Evolutionary conservation across 1,140 invertebrate species (phyloP).

Genomic region (Aphelinus atriplicis): DNA sequence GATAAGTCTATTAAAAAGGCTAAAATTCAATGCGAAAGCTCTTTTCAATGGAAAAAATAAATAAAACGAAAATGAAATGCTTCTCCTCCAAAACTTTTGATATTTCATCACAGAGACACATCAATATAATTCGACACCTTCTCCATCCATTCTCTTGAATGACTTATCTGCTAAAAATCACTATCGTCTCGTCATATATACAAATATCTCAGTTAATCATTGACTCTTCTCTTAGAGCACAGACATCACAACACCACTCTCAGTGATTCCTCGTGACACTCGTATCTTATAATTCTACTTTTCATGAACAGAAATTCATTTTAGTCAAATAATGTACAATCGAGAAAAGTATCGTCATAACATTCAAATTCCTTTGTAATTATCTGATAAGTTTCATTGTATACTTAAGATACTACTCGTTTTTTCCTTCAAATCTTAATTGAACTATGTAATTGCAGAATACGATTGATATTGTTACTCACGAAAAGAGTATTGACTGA

Average conservation of each 20-base stretch:
- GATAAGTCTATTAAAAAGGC: conserved; percentile 13
- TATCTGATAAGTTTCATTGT: neutral
- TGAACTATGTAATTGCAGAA: conserved; percentile 6
- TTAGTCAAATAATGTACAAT: conserved; percentile 28
- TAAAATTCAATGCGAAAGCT: conserved; percentile 40
- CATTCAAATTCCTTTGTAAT: conserved; percentile 16
- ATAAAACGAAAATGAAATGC: conserved; percentile 18
- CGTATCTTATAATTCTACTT: conserved; percentile 8
- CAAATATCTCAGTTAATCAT: conserved; percentile 29
- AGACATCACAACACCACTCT: conserved; percentile 15
- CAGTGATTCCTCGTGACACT: neutral
- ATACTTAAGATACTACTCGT: conserved; percentile 2
- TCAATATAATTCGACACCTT: conserved; percentile 23
- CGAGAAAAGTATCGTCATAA: conserved; percentile 9
- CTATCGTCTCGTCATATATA: conserved; percentile 34
- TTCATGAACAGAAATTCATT: conserved; percentile 10
- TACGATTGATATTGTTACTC: conserved; percentile 33
- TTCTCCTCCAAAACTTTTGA: conserved; percentile 8
- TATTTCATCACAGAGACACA: conserved; percentile 30
- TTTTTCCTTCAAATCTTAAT: conserved; percentile 3
- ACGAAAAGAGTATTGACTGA: conserved; percentile 27
- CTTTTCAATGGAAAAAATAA: conserved; percentile 21
- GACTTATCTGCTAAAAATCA: conserved; percentile 36
- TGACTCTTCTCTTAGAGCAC: conserved; percentile 21
- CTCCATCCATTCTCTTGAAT: neutral